A percentile compares a stretch with the other conserved stretches of the same genome.
phyloP scores from a whole-genome alignment of 2,888 invertebrate genomes.

The Pseudococcus viburni region DNA sequence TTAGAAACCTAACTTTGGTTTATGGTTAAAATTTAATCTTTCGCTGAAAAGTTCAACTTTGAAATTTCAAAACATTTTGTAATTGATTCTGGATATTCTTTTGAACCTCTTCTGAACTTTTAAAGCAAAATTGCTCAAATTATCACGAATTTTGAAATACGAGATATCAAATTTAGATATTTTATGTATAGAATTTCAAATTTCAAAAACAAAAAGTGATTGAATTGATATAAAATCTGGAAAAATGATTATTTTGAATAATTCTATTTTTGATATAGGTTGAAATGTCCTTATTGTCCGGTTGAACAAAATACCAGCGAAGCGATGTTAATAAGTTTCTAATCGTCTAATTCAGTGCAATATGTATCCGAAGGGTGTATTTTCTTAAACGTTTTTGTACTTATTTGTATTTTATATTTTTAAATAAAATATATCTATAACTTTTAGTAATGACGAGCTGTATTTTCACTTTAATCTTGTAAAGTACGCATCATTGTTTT shows the following conservation, averaged over 20 bases:
- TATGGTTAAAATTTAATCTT: too few species aligned
- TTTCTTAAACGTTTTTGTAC: conserved; percentile 61
- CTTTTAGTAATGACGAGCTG: conserved; percentile 57
- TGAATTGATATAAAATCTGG: neutral
- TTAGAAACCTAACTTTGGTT: too few species aligned
- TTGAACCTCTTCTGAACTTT: too few species aligned
- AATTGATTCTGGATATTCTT: too few species aligned
- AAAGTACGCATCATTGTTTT: conserved; percentile 62
- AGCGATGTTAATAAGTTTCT: conserved; percentile 94
- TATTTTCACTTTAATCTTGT: conserved; percentile 60
- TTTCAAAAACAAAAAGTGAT: too few species aligned
- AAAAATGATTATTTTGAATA: conserved; percentile 57
- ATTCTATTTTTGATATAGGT: conserved; percentile 76
- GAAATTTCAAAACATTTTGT: too few species aligned
- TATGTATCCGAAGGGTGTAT: conserved; percentile 33
- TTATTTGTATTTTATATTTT: conserved; percentile 62
- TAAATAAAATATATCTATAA: conserved; percentile 55
- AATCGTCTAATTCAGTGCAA: conserved; percentile 70
- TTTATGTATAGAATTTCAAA: too few species aligned
- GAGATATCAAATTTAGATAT: too few species aligned
- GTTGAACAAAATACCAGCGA: conserved; percentile 95
- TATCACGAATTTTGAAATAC: too few species aligned
- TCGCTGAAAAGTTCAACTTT: too few species aligned
- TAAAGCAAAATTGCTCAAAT: too few species aligned
- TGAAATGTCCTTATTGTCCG: conserved; percentile 99